Conservation (phyloP, 1,140 invertebrate species). For the Mamestra configurata region DNA sequence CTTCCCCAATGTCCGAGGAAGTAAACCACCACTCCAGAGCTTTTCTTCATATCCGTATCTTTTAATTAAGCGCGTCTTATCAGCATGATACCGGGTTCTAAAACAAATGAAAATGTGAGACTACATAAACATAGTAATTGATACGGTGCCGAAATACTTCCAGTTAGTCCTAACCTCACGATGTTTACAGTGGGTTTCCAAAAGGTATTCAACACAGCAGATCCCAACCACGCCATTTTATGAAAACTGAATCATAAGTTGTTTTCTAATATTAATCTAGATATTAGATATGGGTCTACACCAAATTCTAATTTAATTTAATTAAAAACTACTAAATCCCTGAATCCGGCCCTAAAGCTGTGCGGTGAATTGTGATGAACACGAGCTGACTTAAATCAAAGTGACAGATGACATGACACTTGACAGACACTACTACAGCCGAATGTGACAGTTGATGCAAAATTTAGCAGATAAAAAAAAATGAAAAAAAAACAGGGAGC, state of each 20-base stretch:
- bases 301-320: not conserved
- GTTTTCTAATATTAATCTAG: not conserved
- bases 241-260: not conserved
- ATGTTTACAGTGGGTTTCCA: conserved; percentile 77
- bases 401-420: no score
- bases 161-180: conserved; percentile 70
- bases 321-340: no score
- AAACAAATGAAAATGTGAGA: conserved; percentile 47
- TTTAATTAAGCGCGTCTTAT: conserved; percentile 90
- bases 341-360: no score
- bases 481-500: no score
- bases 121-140: not conserved
- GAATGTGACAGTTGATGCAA: no score
- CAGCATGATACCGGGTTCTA: conserved; percentile 90
- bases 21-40: conserved; percentile 90
- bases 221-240: conserved; percentile 73
- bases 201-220: conserved; percentile 71
- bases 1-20: conserved; percentile 89
- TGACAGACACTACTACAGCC: no score
- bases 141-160: conserved; percentile 1
- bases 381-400: no score
- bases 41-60: conserved; percentile 92
- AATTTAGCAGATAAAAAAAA: no score
- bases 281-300: not conserved
- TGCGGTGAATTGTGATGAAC: no score